Evolutionary conservation across 2,113 vertebrate species (phyloP), one percentile per base, ranked within the genome.

Genomic region (Megaptera novaeangliae): DNA sequence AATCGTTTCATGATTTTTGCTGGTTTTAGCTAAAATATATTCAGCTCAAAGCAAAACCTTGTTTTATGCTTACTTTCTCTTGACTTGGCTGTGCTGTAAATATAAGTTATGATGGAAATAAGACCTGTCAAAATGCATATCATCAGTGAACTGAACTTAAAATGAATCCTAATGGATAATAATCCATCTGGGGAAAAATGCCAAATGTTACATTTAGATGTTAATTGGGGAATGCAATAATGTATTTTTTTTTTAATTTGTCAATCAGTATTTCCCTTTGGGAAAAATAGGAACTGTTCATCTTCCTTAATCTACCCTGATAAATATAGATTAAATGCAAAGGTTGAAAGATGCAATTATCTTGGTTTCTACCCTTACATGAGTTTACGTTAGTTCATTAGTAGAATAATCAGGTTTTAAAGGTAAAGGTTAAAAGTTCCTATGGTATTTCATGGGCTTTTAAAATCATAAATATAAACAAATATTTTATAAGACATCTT

Each of bases 151-250:
- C 36, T 97, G 31, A 71, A 95, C 74, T 96, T 96, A 39, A 97
- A 98, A 82, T 98, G 63, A 98, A 96, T 96, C 82, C 68, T 97
- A 93, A 85, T 95, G 97, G 71, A 63, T 98, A 97, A 97, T 75
- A 98, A 98, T 81, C 66, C 94, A 95, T 95, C 49, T 98, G 57
- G 84, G 84, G 31, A 77, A 86, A 98, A 92, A 82, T 88, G 44
- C 94, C 88, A 93, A 94, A 94, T 97, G 84, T 91, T 98, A 94
- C 57, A 93, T 97, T 93, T 87, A 96, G 90, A 96, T 98, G 39
- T 95, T 98, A 97, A 98, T 93, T 98, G 71, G 74, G 90, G 96
- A 97, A 81, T 81, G 59, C 21, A 64, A 31, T 71, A 52, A 52
- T 83, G 57, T 78, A 39, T 82, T 86, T 83, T 93, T 71, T 71